These are phyloP conservation scores for Galendromus occidentalis DNA, from an alignment of 1,140 invertebrate genomes.

Conservation along the genomic window DNA sequence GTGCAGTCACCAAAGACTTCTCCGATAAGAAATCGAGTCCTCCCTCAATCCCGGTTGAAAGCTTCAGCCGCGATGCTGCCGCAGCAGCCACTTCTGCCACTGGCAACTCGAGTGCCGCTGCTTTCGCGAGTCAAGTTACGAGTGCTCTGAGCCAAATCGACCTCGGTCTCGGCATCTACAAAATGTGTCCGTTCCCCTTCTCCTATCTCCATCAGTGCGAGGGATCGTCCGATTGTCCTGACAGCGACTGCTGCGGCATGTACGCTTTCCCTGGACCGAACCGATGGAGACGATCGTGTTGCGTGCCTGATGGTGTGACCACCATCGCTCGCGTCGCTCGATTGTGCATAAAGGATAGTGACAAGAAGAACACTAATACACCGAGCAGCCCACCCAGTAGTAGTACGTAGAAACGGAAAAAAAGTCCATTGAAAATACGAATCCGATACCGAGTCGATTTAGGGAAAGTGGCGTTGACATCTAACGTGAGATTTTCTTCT, in stretches of 20 bases:
- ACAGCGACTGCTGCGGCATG: slow-evolving; percentile 2
- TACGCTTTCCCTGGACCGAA: slow-evolving; percentile 8
- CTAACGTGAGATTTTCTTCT: not conserved
- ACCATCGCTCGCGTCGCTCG: not conserved
- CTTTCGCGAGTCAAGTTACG: not conserved
- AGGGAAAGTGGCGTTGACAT: not conserved
- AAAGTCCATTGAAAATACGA: not conserved
- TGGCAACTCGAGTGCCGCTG: not conserved
- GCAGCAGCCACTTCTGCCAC: not conserved
- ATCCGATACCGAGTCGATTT: not conserved
- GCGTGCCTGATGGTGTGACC: not conserved
- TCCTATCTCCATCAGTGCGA: slow-evolving; percentile 7
- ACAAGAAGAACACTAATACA: not conserved
- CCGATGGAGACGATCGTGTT: slow-evolving; percentile 5
- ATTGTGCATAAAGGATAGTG: not conserved
- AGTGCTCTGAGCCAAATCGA: not conserved
- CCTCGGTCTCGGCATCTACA: not conserved
- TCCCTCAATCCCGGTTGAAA: not conserved
- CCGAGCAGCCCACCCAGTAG: not conserved
- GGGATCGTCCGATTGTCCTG: slow-evolving; percentile 2
- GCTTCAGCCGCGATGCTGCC: not conserved
- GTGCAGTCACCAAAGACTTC: not conserved
- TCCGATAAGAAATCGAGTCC: not conserved
- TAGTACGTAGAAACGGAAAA: not conserved
- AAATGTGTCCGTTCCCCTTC: slow-evolving; percentile 6